Evolutionary conservation across 2,797 vertebrate genomes (phyloP), one percentile per base, ranked within the genome.

Genomic region (Bovichtus variegatus): DNA sequence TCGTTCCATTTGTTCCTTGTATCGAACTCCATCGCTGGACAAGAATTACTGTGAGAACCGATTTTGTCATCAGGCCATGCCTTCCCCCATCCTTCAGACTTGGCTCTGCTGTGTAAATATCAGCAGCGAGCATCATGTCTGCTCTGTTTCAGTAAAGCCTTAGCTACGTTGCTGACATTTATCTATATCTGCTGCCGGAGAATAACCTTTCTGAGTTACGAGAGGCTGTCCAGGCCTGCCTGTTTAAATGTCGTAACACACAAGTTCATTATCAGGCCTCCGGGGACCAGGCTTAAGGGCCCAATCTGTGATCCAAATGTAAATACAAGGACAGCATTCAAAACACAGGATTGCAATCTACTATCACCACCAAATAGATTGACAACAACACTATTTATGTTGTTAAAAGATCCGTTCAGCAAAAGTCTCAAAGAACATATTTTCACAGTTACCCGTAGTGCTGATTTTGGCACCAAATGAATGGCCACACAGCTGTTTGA

Each of bases 141-240:
- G 82, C 87, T 89, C 81, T 78, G 77, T 90, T 90, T 87, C 87
- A 77, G 88, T 59, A 85, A 89, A 83, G 72, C 85, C 82, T 79
- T 69, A 6, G 70, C 79, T 51, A 75, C 34, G 58, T 80, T 43
- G 82, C 70, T 92, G 92, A 94, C 92, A 93, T 93, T 94, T 91
- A 90, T 88, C 90, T 87, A 80, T 86, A 88, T 89, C 86, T 90
- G 76, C 90, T 86, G 82, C 90, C 78, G 74, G 87, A 86, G 87
- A 86, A 89, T 89, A 92, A 93, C 93, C 91, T 92, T 93, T 93
- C 71, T 87, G 84, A 92, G 89, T 92, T 85, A 91, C 90, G 83
- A 90, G 86, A 88, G 81, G 85, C 78, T 82, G 76, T 85, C 83
- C 78, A 31, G 71, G 61, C 66, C 78, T 78, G 85, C 71, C 81